Percentiles rank a stretch among this genome's conserved stretches.
Conservation (phyloP, 2,113 vertebrate genomes). For the Siniperca chuatsi region DNA sequence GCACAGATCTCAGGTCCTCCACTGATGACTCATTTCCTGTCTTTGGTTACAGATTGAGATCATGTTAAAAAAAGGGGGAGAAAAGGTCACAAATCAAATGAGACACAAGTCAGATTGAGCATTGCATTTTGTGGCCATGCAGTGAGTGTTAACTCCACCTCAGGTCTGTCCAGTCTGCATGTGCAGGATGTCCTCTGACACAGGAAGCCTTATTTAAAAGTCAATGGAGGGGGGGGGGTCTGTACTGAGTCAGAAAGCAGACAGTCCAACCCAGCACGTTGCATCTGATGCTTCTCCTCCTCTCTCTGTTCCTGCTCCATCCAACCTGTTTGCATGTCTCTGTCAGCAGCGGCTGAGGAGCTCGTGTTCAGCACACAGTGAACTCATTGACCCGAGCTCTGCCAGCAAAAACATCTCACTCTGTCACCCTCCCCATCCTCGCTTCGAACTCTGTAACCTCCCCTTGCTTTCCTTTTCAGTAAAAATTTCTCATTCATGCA, state of each 20-base stretch:
- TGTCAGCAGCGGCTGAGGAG: slow-evolving; percentile 66
- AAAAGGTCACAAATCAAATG: slow-evolving; percentile 32
- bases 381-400: slow-evolving; percentile 81
- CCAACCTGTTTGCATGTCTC: slow-evolving; percentile 72
- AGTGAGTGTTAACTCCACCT: slow-evolving; percentile 22
- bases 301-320: slow-evolving; percentile 45
- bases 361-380: slow-evolving; percentile 68
- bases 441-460: slow-evolving; percentile 74
- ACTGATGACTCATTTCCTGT: slow-evolving; percentile 75
- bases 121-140: slow-evolving; percentile 26
- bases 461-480: slow-evolving; percentile 38
- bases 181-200: slow-evolving; percentile 70
- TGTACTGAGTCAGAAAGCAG: slow-evolving; percentile 47
- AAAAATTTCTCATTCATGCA: slow-evolving; percentile 36
- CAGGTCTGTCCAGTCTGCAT: slow-evolving; percentile 25
- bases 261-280: slow-evolving; percentile 24
- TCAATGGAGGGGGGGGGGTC: slow-evolving; percentile 39
- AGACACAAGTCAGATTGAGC: slow-evolving; percentile 30
- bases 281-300: slow-evolving; percentile 54
- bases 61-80: not conserved
- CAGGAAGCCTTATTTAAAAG: slow-evolving; percentile 68
- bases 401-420: slow-evolving; percentile 73
- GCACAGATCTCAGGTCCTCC: slow-evolving; percentile 49
- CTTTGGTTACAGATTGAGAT: slow-evolving; percentile 51
- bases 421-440: slow-evolving; percentile 62